Evolutionary conservation across 2,113 vertebrate genomes (phyloP).

Genomic region (Riparia riparia): DNA sequence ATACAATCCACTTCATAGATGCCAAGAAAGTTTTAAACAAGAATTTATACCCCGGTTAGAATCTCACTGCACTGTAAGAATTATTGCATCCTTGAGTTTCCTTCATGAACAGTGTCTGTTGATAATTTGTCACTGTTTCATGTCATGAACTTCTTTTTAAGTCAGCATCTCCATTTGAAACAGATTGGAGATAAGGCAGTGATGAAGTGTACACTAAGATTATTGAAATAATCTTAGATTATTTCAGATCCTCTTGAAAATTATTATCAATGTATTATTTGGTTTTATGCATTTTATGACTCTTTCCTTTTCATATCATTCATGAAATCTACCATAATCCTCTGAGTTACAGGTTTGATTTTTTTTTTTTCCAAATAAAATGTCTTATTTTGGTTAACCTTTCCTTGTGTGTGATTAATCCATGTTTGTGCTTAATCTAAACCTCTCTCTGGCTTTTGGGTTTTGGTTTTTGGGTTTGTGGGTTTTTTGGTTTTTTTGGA

Average conservation of each 20-base stretch:
- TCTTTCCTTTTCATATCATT: background rate
- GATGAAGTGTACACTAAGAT: background rate
- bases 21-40: background rate
- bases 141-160: background rate
- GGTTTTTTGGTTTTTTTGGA: background rate
- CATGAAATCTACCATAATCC: background rate
- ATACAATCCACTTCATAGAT: background rate
- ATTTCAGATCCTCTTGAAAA: background rate
- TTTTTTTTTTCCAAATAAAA: background rate
- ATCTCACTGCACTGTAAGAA: background rate
- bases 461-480: background rate
- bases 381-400: background rate
- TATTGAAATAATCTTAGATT: background rate
- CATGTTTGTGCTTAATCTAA: background rate
- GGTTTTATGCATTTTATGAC: background rate
- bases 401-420: background rate
- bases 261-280: background rate
- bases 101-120: background rate
- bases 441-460: background rate
- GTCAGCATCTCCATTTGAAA: background rate
- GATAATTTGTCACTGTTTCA: background rate
- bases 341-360: background rate
- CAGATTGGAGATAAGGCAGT: background rate
- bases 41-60: background rate
- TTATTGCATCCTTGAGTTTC: background rate